Evolutionary conservation across 1,140 invertebrate genomes (phyloP).

Genomic region (Drosophila prosaltans): DNA sequence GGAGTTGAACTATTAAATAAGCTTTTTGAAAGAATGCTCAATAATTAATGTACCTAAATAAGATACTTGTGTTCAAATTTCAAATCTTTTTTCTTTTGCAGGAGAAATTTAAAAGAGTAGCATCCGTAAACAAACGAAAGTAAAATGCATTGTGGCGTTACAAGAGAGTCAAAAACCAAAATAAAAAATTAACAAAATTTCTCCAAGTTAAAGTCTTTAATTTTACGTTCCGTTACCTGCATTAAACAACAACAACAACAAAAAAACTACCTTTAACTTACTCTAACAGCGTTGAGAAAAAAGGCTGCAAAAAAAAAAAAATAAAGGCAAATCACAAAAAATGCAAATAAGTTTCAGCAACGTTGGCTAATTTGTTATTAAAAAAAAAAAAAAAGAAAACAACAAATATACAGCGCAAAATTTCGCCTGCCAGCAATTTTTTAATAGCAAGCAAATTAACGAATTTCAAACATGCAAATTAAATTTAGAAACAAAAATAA

Average conservation of each 20-base stretch:
- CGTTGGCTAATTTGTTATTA: slow-evolving; percentile 47
- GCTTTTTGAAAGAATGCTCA: neutral
- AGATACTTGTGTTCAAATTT: neutral
- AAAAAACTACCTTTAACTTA: slow-evolving; percentile 25
- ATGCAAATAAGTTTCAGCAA: slow-evolving; percentile 58
- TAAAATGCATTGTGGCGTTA: slow-evolving; percentile 56
- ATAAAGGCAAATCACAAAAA: slow-evolving; percentile 20
- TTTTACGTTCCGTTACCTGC: slow-evolving; percentile 56
- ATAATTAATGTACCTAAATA: slow-evolving; percentile 2
- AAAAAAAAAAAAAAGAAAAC: slow-evolving; percentile 21
- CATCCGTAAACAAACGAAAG: slow-evolving; percentile 35
- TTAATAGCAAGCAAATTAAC: slow-evolving; percentile 57
- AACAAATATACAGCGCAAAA: slow-evolving; percentile 43
- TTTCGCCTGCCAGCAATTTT: slow-evolving; percentile 48
- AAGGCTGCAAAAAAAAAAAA: slow-evolving; percentile 31
- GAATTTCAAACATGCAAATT: slow-evolving; percentile 66
- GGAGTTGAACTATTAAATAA: neutral
- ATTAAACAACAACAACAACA: slow-evolving; percentile 38
- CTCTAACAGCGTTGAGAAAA: slow-evolving; percentile 25
- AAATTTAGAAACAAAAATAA: slow-evolving; percentile 39
- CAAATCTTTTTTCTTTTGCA: neutral
- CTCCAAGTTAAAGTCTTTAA: slow-evolving; percentile 47
- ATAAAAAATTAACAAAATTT: slow-evolving; percentile 30
- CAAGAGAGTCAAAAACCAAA: slow-evolving; percentile 6
- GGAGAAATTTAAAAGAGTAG: neutral